phyloP scores from a whole-genome alignment of 2,888 invertebrate genomes.

The Sarcophaga caerulescens region DNA sequence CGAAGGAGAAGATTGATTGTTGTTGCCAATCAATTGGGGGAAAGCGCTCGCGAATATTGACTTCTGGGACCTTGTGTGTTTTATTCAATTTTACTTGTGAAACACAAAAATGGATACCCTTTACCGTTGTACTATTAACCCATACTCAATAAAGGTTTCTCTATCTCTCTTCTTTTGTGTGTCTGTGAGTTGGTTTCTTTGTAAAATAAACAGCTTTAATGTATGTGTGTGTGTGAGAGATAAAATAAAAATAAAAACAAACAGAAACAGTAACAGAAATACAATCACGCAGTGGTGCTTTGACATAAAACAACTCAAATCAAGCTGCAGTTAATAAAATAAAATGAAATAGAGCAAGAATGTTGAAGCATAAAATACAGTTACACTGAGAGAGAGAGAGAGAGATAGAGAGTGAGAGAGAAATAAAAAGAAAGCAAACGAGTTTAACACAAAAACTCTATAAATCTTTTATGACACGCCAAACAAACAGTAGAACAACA shows the following conservation, averaged over 20 bases:
- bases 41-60: no score
- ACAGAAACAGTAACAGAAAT: neutral
- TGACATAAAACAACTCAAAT: neutral
- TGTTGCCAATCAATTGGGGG: no score
- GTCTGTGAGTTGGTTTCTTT: no score
- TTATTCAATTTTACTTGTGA: no score
- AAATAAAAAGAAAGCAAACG: neutral
- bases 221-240: neutral
- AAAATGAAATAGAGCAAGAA: slow-evolving; percentile 9
- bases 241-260: neutral
- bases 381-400: neutral
- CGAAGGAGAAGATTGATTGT: no score
- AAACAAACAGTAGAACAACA: neutral
- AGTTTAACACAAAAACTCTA: slow-evolving; percentile 10
- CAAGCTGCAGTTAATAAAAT: slow-evolving; percentile 45
- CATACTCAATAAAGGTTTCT: no score
- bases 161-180: no score
- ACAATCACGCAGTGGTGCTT: neutral
- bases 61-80: no score
- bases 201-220: no score
- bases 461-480: slow-evolving; percentile 55
- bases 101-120: no score
- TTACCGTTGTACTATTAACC: no score
- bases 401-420: neutral
- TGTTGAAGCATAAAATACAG: neutral